Percentiles rank a stretch among this genome's conserved stretches.
Evolutionary conservation across 1,140 invertebrate genomes (phyloP).

Genomic region (Sitobion miscanthi): DNA sequence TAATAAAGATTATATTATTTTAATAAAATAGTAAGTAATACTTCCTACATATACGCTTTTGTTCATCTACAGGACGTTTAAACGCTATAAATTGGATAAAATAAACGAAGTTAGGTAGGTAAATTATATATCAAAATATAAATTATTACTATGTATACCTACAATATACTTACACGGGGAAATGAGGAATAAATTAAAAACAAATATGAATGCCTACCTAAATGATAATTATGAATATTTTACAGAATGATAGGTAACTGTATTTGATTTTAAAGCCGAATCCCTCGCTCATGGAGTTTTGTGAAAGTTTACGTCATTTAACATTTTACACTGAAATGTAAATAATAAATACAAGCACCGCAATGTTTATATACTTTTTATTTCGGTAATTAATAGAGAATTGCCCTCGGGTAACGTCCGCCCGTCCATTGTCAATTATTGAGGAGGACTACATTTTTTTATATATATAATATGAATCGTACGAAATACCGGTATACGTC

Average conservation of each 20-base stretch:
- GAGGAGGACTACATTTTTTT: background rate
- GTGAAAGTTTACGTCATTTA: background rate
- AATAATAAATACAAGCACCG: background rate
- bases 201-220: background rate
- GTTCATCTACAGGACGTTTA: background rate
- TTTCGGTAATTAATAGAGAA: background rate
- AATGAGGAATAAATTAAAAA: background rate
- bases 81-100: background rate
- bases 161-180: no score
- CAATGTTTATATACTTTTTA: background rate
- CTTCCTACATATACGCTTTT: background rate
- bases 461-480: background rate
- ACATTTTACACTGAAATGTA: background rate
- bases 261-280: background rate
- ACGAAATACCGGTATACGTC: background rate
- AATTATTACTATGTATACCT: no score
- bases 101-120: background rate
- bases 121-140: background rate
- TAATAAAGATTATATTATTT: background rate
- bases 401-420: background rate
- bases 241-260: background rate
- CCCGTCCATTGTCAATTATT: conserved; percentile 8
- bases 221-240: background rate
- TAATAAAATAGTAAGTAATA: background rate
- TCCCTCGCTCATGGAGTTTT: background rate